phyloP scores from a whole-genome alignment of 2,888 invertebrate species.

The Papilio demoleus region DNA sequence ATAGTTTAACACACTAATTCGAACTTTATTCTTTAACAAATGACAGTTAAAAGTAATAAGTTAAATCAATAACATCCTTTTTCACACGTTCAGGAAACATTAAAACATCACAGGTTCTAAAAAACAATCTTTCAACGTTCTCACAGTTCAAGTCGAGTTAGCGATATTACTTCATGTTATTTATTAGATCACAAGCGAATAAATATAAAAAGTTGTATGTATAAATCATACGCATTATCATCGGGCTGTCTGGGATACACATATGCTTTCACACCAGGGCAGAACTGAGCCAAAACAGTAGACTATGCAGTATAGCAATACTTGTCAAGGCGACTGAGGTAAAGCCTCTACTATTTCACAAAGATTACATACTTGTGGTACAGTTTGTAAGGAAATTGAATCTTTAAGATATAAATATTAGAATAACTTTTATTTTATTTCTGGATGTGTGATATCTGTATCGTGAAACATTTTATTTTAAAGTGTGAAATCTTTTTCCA shows the following conservation, averaged over 20 bases:
- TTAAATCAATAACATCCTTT: background rate
- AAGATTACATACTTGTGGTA: too few species aligned
- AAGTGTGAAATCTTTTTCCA: too few species aligned
- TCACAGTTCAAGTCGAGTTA: constrained; percentile 19
- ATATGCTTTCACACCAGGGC: constrained; percentile 3
- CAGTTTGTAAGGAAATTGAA: too few species aligned
- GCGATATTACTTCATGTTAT: constrained; percentile 18
- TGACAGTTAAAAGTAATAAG: background rate
- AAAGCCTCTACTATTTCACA: too few species aligned
- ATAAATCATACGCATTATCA: constrained; percentile 33
- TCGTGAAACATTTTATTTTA: too few species aligned
- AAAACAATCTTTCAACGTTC: constrained; percentile 19
- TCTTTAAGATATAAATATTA: too few species aligned
- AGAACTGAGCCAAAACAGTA: background rate
- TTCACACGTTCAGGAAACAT: constrained; percentile 10
- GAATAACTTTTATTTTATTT: too few species aligned
- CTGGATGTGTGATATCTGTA: too few species aligned
- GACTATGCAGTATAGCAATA: background rate
- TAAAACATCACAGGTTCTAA: background rate
- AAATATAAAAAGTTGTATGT: constrained; percentile 27
- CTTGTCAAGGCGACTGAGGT: too few species aligned
- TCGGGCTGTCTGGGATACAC: constrained; percentile 35
- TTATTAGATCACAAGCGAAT: constrained; percentile 27
- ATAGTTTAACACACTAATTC: background rate
- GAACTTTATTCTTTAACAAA: background rate